Base-by-base conservation (phyloP, 2,113 vertebrate species). In the Hemiscyllium ocellatum region DNA sequence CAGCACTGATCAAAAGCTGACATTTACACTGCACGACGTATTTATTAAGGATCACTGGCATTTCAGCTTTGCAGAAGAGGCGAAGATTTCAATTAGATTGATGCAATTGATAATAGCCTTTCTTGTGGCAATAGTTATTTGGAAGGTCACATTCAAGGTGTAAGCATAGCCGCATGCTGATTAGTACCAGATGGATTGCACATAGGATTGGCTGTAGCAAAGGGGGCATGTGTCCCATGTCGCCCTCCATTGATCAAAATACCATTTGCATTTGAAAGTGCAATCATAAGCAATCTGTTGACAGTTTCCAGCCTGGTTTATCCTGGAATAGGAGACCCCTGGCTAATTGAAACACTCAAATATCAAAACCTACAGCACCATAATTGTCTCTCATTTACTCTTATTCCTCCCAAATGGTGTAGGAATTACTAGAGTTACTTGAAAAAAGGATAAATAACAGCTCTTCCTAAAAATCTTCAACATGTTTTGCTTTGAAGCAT, bases 21-120 rank as follows among this genome's bases (percentile, higher is more conserved):
- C 89, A 93, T 93, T 93, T 93, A 66, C 33, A 93, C 17, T 66
- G 37, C 33, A 12, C 33, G 2, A 37, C n/a, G 1, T 66, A 66
- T 93, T 93, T 66, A 93, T 93, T 66, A 93, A 93, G 61, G 61
- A 66, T 93, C 65, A 93, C 65, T 66, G 89, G 89, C 66, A 66
- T 93, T 93, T 66, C 61, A 17, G 15, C 17, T 68, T 91, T 93
- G 61, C 89, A 93, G 89, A 93, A 65, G 20, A 93, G 89, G 89
- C 29, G 37, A 61, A 61, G 33, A 42, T 66, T n/a, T 93, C 89
- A 93, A 65, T 66, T 37, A 93, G 89, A 93, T 93, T 66, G 56
- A 93, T 65, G 66, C n/a, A 66, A 93, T 37, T 93, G 87, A 65
- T 90, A 90, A 65, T n/a, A 65, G 87, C n/a, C 15, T 93, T 93